Evolutionary conservation across 37 sponge, comb jelly and placozoan genomes (phyloP).

Genomic region (Chondrosia reniformis): DNA sequence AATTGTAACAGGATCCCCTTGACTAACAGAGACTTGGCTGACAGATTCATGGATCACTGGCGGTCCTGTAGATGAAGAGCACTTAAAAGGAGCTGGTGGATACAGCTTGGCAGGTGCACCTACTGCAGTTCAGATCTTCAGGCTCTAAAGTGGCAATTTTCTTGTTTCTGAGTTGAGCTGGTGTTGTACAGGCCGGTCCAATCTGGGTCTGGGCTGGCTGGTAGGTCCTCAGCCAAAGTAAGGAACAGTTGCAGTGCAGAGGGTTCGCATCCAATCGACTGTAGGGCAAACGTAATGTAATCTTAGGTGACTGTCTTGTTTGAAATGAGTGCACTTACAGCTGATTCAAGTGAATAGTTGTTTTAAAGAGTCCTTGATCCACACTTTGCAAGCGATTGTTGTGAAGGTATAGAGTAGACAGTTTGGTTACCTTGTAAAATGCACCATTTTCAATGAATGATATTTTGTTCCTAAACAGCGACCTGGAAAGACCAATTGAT

Average conservation of each 20-base stretch:
- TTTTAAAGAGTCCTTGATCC: conserved; percentile 9
- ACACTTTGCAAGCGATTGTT: neutral
- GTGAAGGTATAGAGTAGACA: neutral
- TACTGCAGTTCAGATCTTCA: neutral
- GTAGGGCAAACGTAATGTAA: neutral
- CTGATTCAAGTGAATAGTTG: neutral
- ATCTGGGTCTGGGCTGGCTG: neutral
- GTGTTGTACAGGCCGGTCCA: no score
- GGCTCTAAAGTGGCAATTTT: no score
- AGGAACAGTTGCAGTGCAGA: conserved; percentile 2
- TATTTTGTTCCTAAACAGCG: neutral
- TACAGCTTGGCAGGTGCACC: no score
- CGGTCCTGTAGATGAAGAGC: neutral
- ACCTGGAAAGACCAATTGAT: neutral
- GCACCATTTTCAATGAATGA: neutral
- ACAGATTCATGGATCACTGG: neutral
- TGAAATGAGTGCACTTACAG: neutral
- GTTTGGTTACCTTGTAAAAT: neutral
- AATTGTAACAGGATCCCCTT: neutral
- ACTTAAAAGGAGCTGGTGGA: neutral
- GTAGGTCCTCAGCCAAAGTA: conserved; percentile 7
- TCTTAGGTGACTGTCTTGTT: neutral
- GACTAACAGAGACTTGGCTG: neutral
- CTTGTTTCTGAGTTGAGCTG: no score
- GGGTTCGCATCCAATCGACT: conserved; percentile 1